Percentiles rank a stretch among this genome's conserved stretches.
These are phyloP conservation scores for Dasypogon diadema DNA, from an alignment of 2,888 invertebrate species.

Conservation along the genomic window DNA sequence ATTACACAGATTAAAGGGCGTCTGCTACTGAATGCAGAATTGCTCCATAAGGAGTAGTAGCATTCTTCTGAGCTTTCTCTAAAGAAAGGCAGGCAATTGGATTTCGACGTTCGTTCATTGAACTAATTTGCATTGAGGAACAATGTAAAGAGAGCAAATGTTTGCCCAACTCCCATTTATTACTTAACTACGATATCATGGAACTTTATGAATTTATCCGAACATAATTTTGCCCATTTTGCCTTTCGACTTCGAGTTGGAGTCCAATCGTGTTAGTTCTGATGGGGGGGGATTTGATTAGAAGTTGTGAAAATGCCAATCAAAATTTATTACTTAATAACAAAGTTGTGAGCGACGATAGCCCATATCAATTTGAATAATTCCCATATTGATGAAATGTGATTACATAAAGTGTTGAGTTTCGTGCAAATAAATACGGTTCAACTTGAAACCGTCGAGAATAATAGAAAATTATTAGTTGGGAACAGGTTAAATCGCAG, in stretches of 20 bases:
- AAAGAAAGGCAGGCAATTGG: conserved; percentile 20
- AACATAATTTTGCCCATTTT: neutral
- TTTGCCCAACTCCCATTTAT: neutral
- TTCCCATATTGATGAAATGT: too few species aligned
- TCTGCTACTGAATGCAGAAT: neutral
- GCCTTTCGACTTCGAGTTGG: neutral
- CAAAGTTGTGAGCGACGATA: too few species aligned
- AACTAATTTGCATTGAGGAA: conserved; percentile 26
- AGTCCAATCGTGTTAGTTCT: neutral
- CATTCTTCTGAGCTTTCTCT: conserved; percentile 13
- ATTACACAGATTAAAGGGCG: conserved; percentile 16
- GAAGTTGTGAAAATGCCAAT: neutral
- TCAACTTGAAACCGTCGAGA: too few species aligned
- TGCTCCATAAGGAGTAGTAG: neutral
- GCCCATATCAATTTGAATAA: too few species aligned
- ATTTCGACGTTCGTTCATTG: conserved; percentile 24
- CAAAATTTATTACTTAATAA: neutral
- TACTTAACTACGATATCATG: neutral
- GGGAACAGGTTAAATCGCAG: too few species aligned
- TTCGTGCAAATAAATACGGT: too few species aligned
- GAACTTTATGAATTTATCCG: neutral
- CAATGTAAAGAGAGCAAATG: neutral
- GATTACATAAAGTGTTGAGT: too few species aligned
- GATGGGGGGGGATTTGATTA: neutral
- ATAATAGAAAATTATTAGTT: too few species aligned